Percentiles rank a stretch among this genome's conserved stretches.
phyloP scores from a whole-genome alignment of 1,140 invertebrate species.

The Alviniconcha marisindica region DNA sequence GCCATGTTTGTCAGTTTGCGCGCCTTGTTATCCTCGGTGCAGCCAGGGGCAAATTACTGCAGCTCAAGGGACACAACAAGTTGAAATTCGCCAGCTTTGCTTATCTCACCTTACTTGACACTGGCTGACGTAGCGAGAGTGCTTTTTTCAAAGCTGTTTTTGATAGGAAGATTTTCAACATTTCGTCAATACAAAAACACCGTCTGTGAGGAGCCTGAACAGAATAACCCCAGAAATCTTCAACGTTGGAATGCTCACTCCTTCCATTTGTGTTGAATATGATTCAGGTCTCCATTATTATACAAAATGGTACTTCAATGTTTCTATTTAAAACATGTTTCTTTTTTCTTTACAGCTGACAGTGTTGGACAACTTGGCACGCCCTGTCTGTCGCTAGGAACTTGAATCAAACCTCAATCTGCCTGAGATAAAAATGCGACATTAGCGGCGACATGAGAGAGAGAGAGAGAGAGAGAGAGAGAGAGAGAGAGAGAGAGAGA shows the following conservation, averaged over 20 bases:
- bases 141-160: not conserved
- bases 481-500: conserved; percentile 17
- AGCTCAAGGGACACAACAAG: not conserved
- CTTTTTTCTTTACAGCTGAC: not conserved
- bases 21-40: conserved; percentile 21
- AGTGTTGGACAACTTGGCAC: no score
- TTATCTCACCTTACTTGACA: conserved; percentile 20
- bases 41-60: conserved; percentile 28
- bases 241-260: not conserved
- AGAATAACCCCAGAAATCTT: not conserved
- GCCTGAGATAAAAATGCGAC: no score
- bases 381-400: no score
- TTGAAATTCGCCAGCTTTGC: not conserved
- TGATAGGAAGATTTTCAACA: not conserved
- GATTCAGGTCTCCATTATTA: no score
- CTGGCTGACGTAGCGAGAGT: not conserved
- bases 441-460: conserved; percentile 7
- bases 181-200: not conserved
- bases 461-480: not conserved
- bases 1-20: conserved; percentile 34
- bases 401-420: no score
- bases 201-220: not conserved
- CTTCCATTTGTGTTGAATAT: not conserved
- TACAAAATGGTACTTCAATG: no score
- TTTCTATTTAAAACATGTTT: not conserved